Percentiles rank a stretch among this genome's conserved stretches.
phyloP scores from a whole-genome alignment of 2,113 vertebrate genomes.

The Melozone crissalis region DNA sequence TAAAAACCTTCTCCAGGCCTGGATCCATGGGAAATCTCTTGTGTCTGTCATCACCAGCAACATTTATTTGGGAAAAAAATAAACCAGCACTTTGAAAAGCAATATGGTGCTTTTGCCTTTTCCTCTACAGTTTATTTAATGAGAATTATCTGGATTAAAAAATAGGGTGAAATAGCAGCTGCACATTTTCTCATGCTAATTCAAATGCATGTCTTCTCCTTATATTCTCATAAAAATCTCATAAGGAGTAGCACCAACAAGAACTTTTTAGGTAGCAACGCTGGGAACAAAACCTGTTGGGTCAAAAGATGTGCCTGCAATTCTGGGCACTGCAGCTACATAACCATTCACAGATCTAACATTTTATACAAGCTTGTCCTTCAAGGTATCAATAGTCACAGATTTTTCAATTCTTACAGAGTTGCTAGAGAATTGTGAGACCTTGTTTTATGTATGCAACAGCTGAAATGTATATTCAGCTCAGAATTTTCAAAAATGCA shows the following conservation, averaged over 20 bases:
- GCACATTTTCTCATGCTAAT: background rate
- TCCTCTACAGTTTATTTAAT: background rate
- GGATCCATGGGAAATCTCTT: conserved; percentile 9
- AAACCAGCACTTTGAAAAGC: background rate
- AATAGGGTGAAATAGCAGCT: conserved; percentile 2
- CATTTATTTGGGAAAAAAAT: background rate
- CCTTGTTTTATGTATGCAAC: background rate
- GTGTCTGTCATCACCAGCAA: background rate
- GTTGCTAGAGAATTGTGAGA: background rate
- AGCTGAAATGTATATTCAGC: background rate
- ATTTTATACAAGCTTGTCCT: background rate
- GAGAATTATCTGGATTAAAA: conserved; percentile 3
- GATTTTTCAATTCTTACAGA: background rate
- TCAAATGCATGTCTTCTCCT: background rate
- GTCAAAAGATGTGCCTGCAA: background rate
- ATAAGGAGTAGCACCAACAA: background rate
- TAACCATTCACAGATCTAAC: background rate
- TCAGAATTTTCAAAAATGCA: background rate
- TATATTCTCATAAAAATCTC: background rate
- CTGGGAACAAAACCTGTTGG: background rate
- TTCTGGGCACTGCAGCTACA: background rate
- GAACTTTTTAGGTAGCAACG: background rate
- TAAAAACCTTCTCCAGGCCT: conserved; percentile 27
- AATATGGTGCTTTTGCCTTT: background rate
- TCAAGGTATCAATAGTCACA: background rate